These are phyloP conservation scores for Diachrysia chrysitis DNA, from an alignment of 2,888 invertebrate species.

Conservation along the genomic window DNA sequence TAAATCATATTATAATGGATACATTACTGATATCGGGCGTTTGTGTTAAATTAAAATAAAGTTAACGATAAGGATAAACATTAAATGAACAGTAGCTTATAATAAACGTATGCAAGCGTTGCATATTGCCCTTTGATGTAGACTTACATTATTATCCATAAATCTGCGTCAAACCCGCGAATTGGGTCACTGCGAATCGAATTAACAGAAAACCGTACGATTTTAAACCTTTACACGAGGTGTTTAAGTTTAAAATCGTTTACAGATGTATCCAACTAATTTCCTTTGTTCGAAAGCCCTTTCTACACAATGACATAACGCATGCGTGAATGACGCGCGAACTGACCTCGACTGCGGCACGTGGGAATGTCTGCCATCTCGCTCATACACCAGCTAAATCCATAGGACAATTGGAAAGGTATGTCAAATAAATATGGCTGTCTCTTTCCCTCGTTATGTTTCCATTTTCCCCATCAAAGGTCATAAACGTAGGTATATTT, in stretches of 20 bases:
- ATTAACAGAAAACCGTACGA: slow-evolving; percentile 16
- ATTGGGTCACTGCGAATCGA: slow-evolving; percentile 52
- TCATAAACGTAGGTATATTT: slow-evolving; percentile 3
- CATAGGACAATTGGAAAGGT: slow-evolving; percentile 37
- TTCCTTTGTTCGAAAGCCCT: slow-evolving; percentile 71
- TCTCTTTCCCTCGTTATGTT: slow-evolving; percentile 55
- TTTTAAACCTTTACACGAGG: slow-evolving; percentile 16
- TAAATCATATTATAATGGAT: too few species aligned
- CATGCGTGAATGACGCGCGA: slow-evolving; percentile 67
- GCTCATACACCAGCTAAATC: slow-evolving; percentile 48
- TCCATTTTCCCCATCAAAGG: slow-evolving; percentile 28
- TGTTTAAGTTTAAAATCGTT: slow-evolving; percentile 42
- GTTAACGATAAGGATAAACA: not conserved
- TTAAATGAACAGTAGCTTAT: not conserved
- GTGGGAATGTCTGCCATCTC: slow-evolving; percentile 55
- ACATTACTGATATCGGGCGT: too few species aligned
- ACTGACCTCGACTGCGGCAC: slow-evolving; percentile 66
- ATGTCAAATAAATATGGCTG: slow-evolving; percentile 27
- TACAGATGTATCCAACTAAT: slow-evolving; percentile 42
- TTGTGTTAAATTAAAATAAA: not conserved
- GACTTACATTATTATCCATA: slow-evolving; percentile 30
- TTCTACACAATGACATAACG: slow-evolving; percentile 66
- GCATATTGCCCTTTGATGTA: slow-evolving; percentile 22
- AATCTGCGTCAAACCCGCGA: slow-evolving; percentile 40
- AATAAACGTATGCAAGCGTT: slow-evolving; percentile 17